These are phyloP conservation scores for Pteronura brasiliensis DNA, from an alignment of 2,113 vertebrate genomes.

Conservation along the genomic window DNA sequence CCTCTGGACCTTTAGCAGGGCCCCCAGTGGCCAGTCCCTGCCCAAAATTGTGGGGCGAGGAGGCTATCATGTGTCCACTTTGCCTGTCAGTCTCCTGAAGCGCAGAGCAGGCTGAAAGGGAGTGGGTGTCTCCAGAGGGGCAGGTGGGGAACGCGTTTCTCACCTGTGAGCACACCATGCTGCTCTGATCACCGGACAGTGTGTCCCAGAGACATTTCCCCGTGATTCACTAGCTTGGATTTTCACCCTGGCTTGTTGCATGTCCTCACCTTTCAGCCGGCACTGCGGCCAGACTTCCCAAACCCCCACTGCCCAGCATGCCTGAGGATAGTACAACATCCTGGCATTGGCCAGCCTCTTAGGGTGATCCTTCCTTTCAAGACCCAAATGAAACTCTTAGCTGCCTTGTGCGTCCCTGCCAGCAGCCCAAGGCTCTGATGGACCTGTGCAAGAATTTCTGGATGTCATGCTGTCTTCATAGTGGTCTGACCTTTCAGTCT, in stretches of 20 bases:
- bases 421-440: no score
- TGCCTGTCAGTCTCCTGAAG: not conserved
- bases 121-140: not conserved
- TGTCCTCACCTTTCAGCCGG: not conserved
- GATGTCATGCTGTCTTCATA: accelerated
- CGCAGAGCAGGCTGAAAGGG: not conserved
- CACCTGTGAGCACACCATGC: no score
- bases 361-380: not conserved
- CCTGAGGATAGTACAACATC: accelerated
- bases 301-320: accelerated
- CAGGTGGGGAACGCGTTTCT: accelerated
- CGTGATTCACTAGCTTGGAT: accelerated
- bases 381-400: no score
- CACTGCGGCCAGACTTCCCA: accelerated
- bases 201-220: not conserved
- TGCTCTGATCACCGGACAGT: accelerated
- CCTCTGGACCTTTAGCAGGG: not conserved
- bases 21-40: accelerated
- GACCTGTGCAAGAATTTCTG: accelerated
- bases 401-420: not conserved
- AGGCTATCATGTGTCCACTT: not conserved
- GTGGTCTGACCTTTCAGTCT: accelerated
- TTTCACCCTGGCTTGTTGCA: accelerated
- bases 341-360: accelerated
- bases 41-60: not conserved